These are phyloP conservation scores for Xestobium rufovillosum DNA, from an alignment of 2,888 invertebrate genomes.

Conservation along the genomic window DNA sequence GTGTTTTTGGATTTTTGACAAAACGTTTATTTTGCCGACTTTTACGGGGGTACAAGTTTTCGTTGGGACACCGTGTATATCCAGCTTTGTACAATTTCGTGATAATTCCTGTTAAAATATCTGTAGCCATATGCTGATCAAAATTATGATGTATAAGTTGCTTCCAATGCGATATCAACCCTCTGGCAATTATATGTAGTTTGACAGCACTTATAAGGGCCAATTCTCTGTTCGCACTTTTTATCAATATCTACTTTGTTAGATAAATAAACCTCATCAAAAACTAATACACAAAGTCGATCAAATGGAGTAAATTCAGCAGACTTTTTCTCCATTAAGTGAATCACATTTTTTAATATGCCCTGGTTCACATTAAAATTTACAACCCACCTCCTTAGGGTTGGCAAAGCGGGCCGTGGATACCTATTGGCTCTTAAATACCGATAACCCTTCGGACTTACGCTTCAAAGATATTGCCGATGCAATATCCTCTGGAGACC, in stretches of 20 bases:
- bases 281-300: no score
- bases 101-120: slow-evolving; percentile 22
- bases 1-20: no score
- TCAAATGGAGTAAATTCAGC: slow-evolving; percentile 4
- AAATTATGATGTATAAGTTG: slow-evolving; percentile 26
- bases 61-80: no score
- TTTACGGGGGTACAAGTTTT: no score
- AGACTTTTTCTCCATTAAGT: slow-evolving; percentile 8
- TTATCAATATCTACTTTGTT: no score
- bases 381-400: slow-evolving; percentile 14
- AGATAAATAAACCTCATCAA: no score
- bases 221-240: no score
- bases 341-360: slow-evolving; percentile 11
- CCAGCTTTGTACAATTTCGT: slow-evolving; percentile 18
- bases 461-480: slow-evolving; percentile 15
- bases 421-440: slow-evolving; percentile 11
- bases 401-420: slow-evolving; percentile 13
- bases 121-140: slow-evolving; percentile 24
- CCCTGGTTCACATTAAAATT: slow-evolving; percentile 11
- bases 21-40: no score
- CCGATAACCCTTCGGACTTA: slow-evolving; percentile 16
- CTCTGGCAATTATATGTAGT: slow-evolving; percentile 3
- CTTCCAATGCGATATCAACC: background rate
- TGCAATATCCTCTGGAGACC: slow-evolving; percentile 15
- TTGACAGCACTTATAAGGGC: no score